These are phyloP conservation scores for Pachyuromys duprasi DNA, from an alignment of 2,797 vertebrate species.

Conservation along the genomic window DNA sequence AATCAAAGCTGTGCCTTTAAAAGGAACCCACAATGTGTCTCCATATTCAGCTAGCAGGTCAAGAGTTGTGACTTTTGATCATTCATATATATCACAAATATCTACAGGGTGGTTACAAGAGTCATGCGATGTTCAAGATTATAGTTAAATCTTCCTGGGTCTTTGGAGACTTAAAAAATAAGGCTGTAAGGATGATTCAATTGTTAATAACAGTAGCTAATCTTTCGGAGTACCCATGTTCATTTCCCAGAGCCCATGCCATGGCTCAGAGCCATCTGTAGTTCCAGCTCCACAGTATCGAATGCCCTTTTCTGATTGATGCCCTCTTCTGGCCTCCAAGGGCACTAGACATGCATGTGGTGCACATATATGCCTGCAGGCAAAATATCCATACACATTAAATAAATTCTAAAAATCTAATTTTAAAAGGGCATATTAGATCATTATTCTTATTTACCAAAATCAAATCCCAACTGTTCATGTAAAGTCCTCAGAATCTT, in stretches of 20 bases:
- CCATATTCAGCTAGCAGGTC: not conserved
- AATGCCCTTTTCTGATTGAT: not conserved
- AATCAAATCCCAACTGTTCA: not conserved
- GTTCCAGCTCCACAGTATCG: not conserved
- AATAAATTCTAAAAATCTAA: not conserved
- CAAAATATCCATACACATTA: not conserved
- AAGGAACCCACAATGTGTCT: conserved; percentile 18
- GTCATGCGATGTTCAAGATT: not conserved
- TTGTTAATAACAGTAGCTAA: not conserved
- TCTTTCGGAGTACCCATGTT: not conserved
- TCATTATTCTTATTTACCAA: conserved; percentile 12
- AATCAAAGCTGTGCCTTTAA: conserved; percentile 19
- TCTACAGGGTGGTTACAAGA: not conserved
- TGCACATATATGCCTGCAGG: not conserved
- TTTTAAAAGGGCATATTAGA: not conserved
- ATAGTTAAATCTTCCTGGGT: not conserved
- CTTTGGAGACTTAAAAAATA: conserved; percentile 6
- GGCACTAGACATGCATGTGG: not conserved
- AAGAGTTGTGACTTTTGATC: not conserved
- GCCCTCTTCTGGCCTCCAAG: not conserved
- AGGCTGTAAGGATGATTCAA: not conserved
- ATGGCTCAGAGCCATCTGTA: not conserved
- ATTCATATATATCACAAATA: not conserved
- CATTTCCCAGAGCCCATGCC: not conserved
- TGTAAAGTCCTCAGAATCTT: not conserved